phyloP scores from a whole-genome alignment of 1,140 invertebrate genomes.

The Oryzaephilus surinamensis region DNA sequence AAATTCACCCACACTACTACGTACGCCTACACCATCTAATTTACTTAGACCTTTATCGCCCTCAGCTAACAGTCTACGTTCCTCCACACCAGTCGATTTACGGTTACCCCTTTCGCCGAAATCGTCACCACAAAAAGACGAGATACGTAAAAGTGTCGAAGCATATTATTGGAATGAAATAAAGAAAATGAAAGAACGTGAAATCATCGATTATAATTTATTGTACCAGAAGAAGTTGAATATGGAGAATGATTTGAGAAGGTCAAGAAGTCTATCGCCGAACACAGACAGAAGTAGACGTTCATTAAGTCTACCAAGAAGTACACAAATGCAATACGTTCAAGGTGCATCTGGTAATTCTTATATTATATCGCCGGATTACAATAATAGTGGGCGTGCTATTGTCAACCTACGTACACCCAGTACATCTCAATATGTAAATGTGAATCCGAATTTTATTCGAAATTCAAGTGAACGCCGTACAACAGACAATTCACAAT shows the following conservation, averaged over 20 bases:
- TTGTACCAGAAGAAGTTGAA: conserved; percentile 28
- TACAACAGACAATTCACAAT: conserved; percentile 18
- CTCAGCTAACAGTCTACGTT: conserved; percentile 2
- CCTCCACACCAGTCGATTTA: conserved; percentile 12
- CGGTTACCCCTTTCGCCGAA: conserved; percentile 6
- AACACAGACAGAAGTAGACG: conserved; percentile 23
- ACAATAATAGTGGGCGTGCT: too few species aligned
- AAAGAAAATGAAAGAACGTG: conserved; percentile 44
- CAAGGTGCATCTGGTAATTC: too few species aligned
- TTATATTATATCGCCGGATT: too few species aligned
- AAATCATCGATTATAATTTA: conserved; percentile 38
- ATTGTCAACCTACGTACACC: too few species aligned
- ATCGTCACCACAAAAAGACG: conserved; percentile 27
- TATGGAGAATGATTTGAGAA: conserved; percentile 20
- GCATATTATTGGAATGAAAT: conserved; percentile 49
- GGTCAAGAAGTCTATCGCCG: conserved; percentile 26
- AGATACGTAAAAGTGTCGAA: conserved; percentile 44
- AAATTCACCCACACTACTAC: conserved; percentile 6
- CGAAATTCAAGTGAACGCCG: conserved; percentile 21
- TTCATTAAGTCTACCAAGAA: conserved; percentile 30
- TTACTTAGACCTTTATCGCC: too few species aligned
- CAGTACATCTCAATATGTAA: too few species aligned
- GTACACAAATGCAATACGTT: conserved; percentile 6
- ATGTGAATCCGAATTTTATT: conserved; percentile 20
- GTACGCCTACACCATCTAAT: neutral